A percentile compares a stretch with the other conserved stretches of the same genome.
Conservation (phyloP, 2,113 vertebrate genomes). For the Eudorcas thomsonii region DNA sequence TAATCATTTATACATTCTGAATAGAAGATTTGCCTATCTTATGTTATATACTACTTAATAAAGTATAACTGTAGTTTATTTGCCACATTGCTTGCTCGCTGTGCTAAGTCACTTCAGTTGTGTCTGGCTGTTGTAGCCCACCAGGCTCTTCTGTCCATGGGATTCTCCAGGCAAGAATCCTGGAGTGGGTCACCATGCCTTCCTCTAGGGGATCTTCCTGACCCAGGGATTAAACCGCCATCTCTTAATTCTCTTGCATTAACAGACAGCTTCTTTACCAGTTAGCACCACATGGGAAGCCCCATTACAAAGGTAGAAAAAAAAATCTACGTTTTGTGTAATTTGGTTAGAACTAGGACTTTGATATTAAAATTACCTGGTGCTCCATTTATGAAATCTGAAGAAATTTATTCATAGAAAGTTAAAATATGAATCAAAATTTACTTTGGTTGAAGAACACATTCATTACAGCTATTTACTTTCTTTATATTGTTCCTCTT, state of each 20-base stretch:
- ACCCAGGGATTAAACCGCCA: not conserved
- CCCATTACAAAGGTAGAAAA: not conserved
- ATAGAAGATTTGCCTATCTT: not conserved
- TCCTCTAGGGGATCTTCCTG: not conserved
- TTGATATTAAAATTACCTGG: not conserved
- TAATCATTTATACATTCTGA: not conserved
- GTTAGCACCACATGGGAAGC: not conserved
- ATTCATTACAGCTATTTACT: not conserved
- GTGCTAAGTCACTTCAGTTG: not conserved
- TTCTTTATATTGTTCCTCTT: not conserved
- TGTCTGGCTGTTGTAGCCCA: not conserved
- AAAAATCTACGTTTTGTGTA: not conserved
- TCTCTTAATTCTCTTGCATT: not conserved
- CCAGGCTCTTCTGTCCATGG: not conserved
- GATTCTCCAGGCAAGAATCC: not conserved
- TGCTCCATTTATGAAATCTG: not conserved
- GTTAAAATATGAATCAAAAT: not conserved
- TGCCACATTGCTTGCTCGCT: not conserved
- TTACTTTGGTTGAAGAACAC: not conserved
- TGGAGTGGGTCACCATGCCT: not conserved
- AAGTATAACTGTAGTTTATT: not conserved
- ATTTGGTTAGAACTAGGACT: not conserved
- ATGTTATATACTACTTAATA: not conserved
- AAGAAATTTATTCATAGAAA: not conserved
- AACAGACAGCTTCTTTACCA: not conserved